Evolutionary conservation across 1,140 invertebrate species (phyloP).

Genomic region (Tetramorium simillimum): DNA sequence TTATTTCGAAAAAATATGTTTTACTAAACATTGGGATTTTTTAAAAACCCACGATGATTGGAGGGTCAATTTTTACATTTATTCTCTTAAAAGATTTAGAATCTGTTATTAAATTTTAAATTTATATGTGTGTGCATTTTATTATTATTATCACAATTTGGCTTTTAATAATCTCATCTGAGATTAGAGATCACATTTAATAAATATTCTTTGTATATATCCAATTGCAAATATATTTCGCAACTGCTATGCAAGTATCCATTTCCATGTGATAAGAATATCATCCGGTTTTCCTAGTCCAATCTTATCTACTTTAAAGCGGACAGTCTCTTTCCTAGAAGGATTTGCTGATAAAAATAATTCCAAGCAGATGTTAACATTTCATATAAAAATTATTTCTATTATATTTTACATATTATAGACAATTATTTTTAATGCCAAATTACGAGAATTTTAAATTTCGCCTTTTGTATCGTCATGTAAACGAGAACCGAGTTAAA

Average conservation of each 20-base stretch:
- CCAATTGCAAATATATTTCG: slow-evolving; percentile 22
- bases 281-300: slow-evolving; percentile 59
- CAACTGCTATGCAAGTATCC: slow-evolving; percentile 22
- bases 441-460: neutral
- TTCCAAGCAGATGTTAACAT: neutral
- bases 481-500: neutral
- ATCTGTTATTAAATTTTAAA: neutral
- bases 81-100: neutral
- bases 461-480: neutral
- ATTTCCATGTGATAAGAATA: slow-evolving; percentile 63
- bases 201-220: slow-evolving; percentile 9
- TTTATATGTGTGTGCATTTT: neutral
- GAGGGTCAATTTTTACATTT: neutral
- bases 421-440: neutral
- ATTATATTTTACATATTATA: neutral
- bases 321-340: slow-evolving; percentile 54
- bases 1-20: too few species aligned
- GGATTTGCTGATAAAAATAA: slow-evolving; percentile 63
- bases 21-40: too few species aligned
- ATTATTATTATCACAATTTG: neutral
- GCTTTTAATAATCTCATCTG: neutral
- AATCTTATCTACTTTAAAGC: slow-evolving; percentile 65
- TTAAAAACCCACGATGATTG: too few species aligned
- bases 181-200: neutral
- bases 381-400: neutral